These are phyloP conservation scores for Zele albiditarsus DNA, from an alignment of 2,888 invertebrate species.

Conservation along the genomic window DNA sequence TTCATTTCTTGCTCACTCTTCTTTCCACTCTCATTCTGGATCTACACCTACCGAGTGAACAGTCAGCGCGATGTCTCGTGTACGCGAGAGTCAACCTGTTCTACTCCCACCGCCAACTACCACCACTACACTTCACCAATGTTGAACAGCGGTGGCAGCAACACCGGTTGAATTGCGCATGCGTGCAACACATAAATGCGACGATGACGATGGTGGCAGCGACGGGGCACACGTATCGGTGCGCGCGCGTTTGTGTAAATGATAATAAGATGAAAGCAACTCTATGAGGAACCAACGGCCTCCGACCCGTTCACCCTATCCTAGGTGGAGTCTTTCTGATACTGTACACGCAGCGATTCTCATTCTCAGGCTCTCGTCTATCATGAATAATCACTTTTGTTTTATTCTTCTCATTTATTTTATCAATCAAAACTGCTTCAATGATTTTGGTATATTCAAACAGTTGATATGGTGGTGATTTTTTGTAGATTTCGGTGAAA, in stretches of 20 bases:
- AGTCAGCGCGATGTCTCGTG: constrained; percentile 65
- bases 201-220: not conserved
- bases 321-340: constrained; percentile 71
- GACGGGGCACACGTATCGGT: constrained; percentile 42
- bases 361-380: constrained; percentile 46
- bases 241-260: constrained; percentile 65
- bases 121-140: constrained; percentile 38
- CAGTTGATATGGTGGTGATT: too few relatives aligned
- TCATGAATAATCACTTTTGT: constrained; percentile 13
- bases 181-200: constrained; percentile 42
- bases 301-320: constrained; percentile 71
- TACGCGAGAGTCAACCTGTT: constrained; percentile 69
- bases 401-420: constrained; percentile 20
- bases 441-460: too few relatives aligned
- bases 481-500: too few relatives aligned
- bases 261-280: constrained; percentile 70
- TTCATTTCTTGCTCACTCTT: constrained; percentile 19
- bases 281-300: constrained; percentile 72
- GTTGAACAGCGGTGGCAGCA: constrained; percentile 11
- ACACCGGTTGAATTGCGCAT: constrained; percentile 50
- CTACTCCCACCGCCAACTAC: constrained; percentile 54
- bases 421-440: not conserved
- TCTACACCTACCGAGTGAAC: constrained; percentile 34
- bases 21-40: constrained; percentile 25
- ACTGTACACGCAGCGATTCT: constrained; percentile 66